phyloP scores from a whole-genome alignment of 2,888 invertebrate species.

The Punctoribates punctum region DNA sequence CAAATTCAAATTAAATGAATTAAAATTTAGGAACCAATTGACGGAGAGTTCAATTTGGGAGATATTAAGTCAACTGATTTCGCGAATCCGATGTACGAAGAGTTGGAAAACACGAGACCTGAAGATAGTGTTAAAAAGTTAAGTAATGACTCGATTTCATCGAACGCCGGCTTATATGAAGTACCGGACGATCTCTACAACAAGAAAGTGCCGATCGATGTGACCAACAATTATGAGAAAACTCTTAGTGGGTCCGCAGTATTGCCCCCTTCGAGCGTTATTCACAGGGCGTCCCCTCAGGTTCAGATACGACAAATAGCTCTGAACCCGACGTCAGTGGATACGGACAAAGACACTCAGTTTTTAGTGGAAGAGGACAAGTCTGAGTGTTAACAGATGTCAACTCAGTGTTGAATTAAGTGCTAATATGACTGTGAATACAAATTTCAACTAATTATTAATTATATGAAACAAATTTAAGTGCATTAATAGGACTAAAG shows the following conservation, averaged over 20 bases:
- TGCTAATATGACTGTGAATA: conserved; percentile 34
- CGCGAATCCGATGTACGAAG: conserved; percentile 97
- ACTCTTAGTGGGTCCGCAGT: conserved; percentile 63
- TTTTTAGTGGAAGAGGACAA: conserved; percentile 79
- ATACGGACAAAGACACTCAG: conserved; percentile 87
- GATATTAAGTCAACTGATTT: conserved; percentile 75
- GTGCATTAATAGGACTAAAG: conserved; percentile 26
- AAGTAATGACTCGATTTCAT: conserved; percentile 44
- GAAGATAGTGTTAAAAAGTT: conserved; percentile 41
- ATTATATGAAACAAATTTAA: conserved; percentile 6
- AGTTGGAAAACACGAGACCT: conserved; percentile 53
- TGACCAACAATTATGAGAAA: conserved; percentile 36
- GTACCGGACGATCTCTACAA: conserved; percentile 47
- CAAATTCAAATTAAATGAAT: background rate
- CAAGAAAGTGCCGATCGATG: conserved; percentile 39
- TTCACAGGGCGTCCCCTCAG: conserved; percentile 71
- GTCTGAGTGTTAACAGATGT: conserved; percentile 50
- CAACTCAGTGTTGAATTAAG: background rate
- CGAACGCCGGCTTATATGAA: conserved; percentile 49
- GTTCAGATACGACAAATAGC: conserved; percentile 70
- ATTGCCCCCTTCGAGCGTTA: conserved; percentile 74
- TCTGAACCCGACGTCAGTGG: conserved; percentile 74
- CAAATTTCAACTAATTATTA: background rate
- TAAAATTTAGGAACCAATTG: conserved; percentile 61
- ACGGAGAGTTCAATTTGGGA: conserved; percentile 73